A percentile compares a stretch with the other conserved stretches of the same genome.
These are phyloP conservation scores for Gnathonemus longibarbis DNA, from an alignment of 2,113 vertebrate species.

Conservation along the genomic window DNA sequence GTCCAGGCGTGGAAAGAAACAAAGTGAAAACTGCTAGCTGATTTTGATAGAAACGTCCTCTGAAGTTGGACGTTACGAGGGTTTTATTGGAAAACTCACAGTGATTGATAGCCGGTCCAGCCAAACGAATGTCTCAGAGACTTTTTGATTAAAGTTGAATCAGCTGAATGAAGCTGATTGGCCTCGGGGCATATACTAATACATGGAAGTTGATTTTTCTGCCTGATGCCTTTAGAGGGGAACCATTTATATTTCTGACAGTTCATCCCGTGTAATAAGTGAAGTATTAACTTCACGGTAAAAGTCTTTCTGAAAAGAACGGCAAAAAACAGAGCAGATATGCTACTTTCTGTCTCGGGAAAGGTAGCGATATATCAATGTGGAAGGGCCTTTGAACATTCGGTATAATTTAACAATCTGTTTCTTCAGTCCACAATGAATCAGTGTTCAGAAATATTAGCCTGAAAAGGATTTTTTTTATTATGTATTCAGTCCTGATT, in stretches of 20 bases:
- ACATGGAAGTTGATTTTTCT: not conserved
- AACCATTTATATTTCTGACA: slow-evolving; percentile 5
- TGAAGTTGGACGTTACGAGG: not conserved
- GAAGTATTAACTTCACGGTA: not conserved
- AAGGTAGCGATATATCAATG: not conserved
- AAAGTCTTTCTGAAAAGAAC: not conserved
- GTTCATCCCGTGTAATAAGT: not conserved
- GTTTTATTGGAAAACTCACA: not conserved
- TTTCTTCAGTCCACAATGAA: slow-evolving; percentile 7
- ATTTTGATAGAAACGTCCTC: not conserved
- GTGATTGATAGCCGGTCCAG: not conserved
- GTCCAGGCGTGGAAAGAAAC: not conserved
- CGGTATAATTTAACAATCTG: not conserved
- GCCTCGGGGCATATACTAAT: not conserved
- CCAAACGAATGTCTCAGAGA: not conserved
- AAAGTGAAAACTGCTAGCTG: not conserved
- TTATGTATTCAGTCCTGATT: not conserved
- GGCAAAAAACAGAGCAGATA: not conserved
- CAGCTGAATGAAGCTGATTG: slow-evolving; percentile 1
- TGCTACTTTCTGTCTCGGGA: not conserved
- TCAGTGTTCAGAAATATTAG: slow-evolving; percentile 1
- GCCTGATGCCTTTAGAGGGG: not conserved
- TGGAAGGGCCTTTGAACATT: not conserved
- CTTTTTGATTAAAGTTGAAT: slow-evolving; percentile 12
- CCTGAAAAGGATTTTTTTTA: not conserved